Evolutionary conservation across 2,113 vertebrate species (phyloP).

Genomic region (Telmatochromis bifrenatus): DNA sequence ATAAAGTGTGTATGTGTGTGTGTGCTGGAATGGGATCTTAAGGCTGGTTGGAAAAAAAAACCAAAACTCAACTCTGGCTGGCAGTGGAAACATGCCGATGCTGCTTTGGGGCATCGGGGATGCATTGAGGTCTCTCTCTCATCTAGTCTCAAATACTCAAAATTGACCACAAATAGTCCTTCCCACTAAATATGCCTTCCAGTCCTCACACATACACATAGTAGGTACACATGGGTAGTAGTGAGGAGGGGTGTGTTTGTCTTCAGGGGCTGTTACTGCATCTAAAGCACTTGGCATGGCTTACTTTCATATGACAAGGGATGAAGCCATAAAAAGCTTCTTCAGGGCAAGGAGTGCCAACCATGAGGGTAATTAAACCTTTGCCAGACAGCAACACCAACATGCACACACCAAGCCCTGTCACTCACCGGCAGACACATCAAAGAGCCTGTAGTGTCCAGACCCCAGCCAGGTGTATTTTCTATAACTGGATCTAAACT

Average conservation of each 20-base stretch:
- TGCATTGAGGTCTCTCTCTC: background rate
- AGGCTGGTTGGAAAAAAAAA: background rate
- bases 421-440: background rate
- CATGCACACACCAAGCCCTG: conserved; percentile 1
- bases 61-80: background rate
- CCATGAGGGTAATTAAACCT: conserved; percentile 17
- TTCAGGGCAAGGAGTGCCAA: conserved; percentile 48
- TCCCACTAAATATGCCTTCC: background rate
- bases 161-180: background rate
- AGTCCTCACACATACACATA: background rate
- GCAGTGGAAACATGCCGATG: background rate
- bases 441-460: background rate
- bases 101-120: conserved; percentile 20
- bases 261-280: conserved; percentile 29
- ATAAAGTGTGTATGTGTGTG: background rate
- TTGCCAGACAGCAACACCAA: background rate
- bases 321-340: conserved; percentile 5
- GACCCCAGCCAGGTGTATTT: background rate
- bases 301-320: background rate
- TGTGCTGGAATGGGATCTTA: conserved; percentile 19
- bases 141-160: conserved; percentile 35
- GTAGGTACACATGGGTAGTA: background rate
- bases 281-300: conserved; percentile 22
- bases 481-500: background rate
- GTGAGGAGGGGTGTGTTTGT: background rate